phyloP scores from a whole-genome alignment of 2,797 vertebrate genomes.

The Eutrigla gurnardus region DNA sequence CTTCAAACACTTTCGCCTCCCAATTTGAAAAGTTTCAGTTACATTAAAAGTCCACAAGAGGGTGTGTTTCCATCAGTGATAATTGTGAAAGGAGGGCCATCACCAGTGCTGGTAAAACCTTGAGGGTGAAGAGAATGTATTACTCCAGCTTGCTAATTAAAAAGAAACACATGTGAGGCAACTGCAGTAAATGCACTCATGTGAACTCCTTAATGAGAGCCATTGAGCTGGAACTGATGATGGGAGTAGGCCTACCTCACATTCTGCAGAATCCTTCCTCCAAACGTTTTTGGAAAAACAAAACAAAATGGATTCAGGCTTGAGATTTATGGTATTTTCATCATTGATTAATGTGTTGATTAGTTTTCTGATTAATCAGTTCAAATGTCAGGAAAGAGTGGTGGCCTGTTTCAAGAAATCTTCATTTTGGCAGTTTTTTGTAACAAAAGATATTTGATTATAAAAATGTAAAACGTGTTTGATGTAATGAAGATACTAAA shows the following conservation, averaged over 20 bases:
- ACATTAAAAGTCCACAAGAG: slow-evolving; percentile 55
- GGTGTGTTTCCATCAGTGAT: slow-evolving; percentile 53
- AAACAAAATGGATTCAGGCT: background rate
- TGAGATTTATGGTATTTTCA: background rate
- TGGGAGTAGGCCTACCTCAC: background rate
- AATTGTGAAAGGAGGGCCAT: background rate
- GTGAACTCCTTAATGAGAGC: background rate
- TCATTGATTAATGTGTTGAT: background rate
- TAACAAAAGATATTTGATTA: background rate
- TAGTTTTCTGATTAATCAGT: background rate
- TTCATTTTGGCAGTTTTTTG: background rate
- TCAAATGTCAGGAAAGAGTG: background rate
- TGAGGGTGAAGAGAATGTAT: background rate
- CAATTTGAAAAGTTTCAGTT: slow-evolving; percentile 25
- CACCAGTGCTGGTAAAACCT: background rate
- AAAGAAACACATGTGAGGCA: background rate
- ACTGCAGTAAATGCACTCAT: background rate
- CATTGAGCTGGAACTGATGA: background rate
- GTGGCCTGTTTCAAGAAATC: background rate
- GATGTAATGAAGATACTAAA: background rate
- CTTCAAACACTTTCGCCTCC: background rate
- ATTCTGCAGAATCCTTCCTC: background rate
- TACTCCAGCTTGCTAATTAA: background rate
- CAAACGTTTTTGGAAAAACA: background rate
- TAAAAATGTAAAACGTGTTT: background rate